A percentile compares a stretch with the other conserved stretches of the same genome.
Conservation (phyloP, 2,797 vertebrate genomes). For the Ateles fusciceps region DNA sequence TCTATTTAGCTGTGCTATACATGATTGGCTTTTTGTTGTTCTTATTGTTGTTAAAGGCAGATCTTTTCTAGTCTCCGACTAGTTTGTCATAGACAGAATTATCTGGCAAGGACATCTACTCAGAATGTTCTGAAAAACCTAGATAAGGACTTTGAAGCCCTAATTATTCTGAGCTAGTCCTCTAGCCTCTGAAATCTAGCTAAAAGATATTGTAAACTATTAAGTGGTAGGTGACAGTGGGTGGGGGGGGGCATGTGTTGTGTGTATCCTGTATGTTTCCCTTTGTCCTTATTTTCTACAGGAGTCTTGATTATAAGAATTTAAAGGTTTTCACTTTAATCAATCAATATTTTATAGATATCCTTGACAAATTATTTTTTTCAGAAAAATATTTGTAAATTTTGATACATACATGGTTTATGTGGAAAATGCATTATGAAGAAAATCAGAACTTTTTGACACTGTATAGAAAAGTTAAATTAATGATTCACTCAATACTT, state of each 20-base stretch:
- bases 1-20: neutral
- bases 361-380: neutral
- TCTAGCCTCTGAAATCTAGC: neutral
- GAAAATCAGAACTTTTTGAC: neutral
- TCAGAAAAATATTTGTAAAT: neutral
- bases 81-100: neutral
- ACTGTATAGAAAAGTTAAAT: neutral
- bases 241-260: fast-evolving
- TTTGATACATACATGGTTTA: neutral
- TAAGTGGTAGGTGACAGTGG: neutral
- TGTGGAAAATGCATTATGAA: neutral
- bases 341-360: neutral
- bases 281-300: neutral
- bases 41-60: neutral
- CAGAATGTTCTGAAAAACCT: neutral
- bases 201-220: neutral
- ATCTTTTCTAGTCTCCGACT: neutral
- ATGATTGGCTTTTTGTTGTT: neutral
- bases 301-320: neutral
- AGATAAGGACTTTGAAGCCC: neutral
- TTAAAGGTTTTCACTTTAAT: neutral
- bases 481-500: neutral
- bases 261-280: neutral
- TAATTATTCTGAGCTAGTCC: neutral
- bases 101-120: neutral